Evolutionary conservation across 2,888 invertebrate genomes (phyloP), one percentile per base, ranked within the genome.

Genomic region (Amaurobius ferox): DNA sequence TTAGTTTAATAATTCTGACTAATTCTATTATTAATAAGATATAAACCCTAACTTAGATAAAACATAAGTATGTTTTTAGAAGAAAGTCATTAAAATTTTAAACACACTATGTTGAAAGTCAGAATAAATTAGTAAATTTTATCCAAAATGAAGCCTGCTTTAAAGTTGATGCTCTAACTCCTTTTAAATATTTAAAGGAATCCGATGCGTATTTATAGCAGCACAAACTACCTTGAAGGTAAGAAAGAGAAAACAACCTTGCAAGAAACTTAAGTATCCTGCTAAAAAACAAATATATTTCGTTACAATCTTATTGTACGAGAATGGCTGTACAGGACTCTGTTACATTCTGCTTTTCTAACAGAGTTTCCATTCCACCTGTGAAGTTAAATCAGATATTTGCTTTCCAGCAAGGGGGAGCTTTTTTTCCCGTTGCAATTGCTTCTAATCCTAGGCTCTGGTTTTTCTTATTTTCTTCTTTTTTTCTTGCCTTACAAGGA

Each of bases 371-470:
- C 32, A 39, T 39, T 61, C 35, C 72, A 44, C 32, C 48, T 67
- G 48, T 55, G 35, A 67, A 74, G 74, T 81, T 73, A 74, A 74
- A 74, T 74, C 73, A 74, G 67, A 74, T 81, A 81, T 61, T 81
- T 66, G 61, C 16, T 68, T 78, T 74, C 32, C 80, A 66, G 23
- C 32, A 32, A 23, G 32, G 39, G 28, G 73, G 39, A 30, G 55
- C 23, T 39, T 61, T 35, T 62, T 73, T 32, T 62, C 62, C 39
- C 32, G 19, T 35, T 62, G 73, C 39, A 81, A 81, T 81, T 74
- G 80, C 80, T 74, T 74, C 68, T 81, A 74, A 81, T 80, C 79
- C 73, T 29, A 44, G 72, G 55, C 66, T 70, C 70, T 80, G 73
- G 39, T 73, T 67, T 67, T 23, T n/a, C 64, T 67, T 67, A 32